Conservation (phyloP, 1,140 invertebrate species). For the Lineus longissimus region DNA sequence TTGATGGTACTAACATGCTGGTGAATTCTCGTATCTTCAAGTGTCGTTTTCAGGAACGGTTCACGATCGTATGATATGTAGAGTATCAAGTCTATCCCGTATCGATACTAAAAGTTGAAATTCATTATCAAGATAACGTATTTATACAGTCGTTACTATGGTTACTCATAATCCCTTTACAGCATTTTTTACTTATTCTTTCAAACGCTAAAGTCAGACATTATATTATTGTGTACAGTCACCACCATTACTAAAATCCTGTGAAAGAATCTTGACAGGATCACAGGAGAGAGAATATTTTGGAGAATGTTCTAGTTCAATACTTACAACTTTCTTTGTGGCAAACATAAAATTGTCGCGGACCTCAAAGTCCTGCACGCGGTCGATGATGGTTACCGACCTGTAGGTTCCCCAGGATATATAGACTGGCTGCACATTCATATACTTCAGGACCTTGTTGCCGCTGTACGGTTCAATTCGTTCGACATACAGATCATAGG, state of each 20-base stretch:
- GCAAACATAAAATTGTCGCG: conserved; percentile 82
- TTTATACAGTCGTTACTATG: not conserved
- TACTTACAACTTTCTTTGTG: conserved; percentile 57
- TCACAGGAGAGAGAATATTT: no score
- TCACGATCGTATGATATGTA: not conserved
- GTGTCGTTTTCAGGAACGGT: not conserved
- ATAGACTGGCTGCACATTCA: conserved; percentile 48
- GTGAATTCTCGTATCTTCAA: not conserved
- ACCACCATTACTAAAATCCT: no score
- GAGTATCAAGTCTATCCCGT: no score
- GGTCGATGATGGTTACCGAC: conserved; percentile 54
- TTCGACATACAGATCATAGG: conserved; percentile 64
- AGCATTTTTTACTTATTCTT: no score
- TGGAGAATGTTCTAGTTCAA: no score
- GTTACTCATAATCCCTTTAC: not conserved
- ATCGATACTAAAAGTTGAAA: no score
- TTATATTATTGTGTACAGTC: no score
- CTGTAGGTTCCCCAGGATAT: conserved; percentile 53
- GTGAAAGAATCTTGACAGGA: no score
- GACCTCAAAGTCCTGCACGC: conserved; percentile 77
- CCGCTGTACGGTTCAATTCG: conserved; percentile 61
- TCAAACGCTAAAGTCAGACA: no score
- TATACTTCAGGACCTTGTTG: conserved; percentile 62
- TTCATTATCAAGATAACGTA: no score
- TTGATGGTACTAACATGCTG: not conserved